Evolutionary conservation across 1,140 invertebrate genomes (phyloP), one percentile per base, ranked within the genome.

Genomic region (Formica selysi): DNA sequence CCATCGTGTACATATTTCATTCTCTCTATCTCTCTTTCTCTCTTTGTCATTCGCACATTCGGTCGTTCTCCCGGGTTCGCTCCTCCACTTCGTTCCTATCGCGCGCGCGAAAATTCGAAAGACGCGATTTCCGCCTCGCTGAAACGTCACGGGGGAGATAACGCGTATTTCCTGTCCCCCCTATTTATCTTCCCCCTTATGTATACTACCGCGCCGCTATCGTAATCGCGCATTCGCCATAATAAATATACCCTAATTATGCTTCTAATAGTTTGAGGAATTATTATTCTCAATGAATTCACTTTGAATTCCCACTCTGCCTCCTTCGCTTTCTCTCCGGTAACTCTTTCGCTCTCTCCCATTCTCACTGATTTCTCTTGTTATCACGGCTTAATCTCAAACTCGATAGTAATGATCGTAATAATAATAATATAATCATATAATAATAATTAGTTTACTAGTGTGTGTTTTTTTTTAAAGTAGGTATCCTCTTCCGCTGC

Each of bases 341-440:
- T 73, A 65, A n/a, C 57, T 59, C 59, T 83, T 65, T 86, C 83
- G 57, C 70, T 86, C 70, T 64, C 85, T 87, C 78, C 67, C 85
- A 83, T 86, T 91, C 65, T 74, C 32, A 71, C 64, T 80, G 70
- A 73, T 76, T 74, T 78, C 51, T 89, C 59, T 70, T 93, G 86
- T 92, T 94, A 94, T 95, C 94, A 95, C 94, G 94, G 93, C 93
- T 93, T 93, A 93, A 95, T 89, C 90, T 92, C 93, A 93, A 94
- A 94, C 93, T 94, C 92, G 93, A 92, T 94, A 94, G 89, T 93
- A 92, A 93, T 92, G 91, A 92, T 93, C 86, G 79, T 93, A 95
- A 93, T 94, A 94, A 94, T 94, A 92, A 94, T 94, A 90, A 86
- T 90, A 92, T 94, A 93, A 93, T 93, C 91, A 93, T 87, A 91